A percentile compares a stretch with the other conserved stretches of the same genome.
These are phyloP conservation scores for Bellardia pandia DNA, from an alignment of 2,888 invertebrate genomes.

Conservation along the genomic window DNA sequence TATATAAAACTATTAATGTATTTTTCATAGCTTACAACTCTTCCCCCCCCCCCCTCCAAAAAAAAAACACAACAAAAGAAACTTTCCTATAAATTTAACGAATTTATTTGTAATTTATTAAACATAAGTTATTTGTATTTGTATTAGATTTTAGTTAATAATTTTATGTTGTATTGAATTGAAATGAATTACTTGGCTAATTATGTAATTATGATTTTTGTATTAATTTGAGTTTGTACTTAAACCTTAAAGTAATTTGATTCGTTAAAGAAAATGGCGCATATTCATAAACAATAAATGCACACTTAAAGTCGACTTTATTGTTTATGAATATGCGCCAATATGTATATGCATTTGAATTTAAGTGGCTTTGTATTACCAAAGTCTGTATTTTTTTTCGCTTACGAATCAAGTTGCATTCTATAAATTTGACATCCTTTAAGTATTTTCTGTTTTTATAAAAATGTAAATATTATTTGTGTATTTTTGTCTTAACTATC, in stretches of 20 bases:
- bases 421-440: background rate
- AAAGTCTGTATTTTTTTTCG: no score
- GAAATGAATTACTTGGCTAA: background rate
- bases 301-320: no score
- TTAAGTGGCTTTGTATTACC: no score
- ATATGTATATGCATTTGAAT: no score
- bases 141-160: background rate
- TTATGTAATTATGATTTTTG: no score
- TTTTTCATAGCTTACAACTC: background rate
- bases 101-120: constrained; percentile 35
- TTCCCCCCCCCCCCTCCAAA: background rate
- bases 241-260: background rate
- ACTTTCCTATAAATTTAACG: constrained; percentile 45
- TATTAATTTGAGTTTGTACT: no score
- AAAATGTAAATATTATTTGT: background rate
- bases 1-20: background rate
- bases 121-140: constrained; percentile 30
- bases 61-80: background rate
- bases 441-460: background rate
- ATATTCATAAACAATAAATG: no score
- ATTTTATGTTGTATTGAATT: background rate
- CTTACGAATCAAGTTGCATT: no score
- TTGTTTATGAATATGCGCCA: no score
- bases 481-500: background rate
- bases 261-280: background rate